These are phyloP conservation scores for Bombus fervidus DNA, from an alignment of 1,140 invertebrate species.

Conservation along the genomic window DNA sequence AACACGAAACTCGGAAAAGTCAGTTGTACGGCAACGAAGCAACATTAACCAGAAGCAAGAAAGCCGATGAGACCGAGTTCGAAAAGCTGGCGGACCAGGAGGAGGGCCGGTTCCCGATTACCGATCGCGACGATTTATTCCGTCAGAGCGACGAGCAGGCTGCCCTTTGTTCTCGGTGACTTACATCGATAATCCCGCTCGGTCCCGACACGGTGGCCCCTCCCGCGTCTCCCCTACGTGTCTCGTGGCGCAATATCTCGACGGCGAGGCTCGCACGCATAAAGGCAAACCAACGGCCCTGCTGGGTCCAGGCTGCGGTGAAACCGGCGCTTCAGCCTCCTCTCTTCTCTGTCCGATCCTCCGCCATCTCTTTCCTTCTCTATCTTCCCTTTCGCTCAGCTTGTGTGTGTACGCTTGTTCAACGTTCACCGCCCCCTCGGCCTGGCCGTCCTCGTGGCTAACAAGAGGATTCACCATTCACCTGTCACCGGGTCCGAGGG, in stretches of 20 bases:
- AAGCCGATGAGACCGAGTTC: background rate
- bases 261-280: conserved; percentile 52
- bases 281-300: conserved; percentile 42
- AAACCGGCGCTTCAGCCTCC: conserved; percentile 43
- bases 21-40: too few species aligned
- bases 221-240: conserved; percentile 4
- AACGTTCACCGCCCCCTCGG: conserved; percentile 23
- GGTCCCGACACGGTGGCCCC: conserved; percentile 52
- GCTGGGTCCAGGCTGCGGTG: conserved; percentile 42
- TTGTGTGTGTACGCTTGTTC: background rate
- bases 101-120: conserved; percentile 27
- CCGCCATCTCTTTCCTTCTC: background rate
- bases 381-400: background rate
- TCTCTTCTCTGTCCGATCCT: background rate
- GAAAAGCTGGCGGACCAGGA: too few species aligned
- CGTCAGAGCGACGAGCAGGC: conserved; percentile 53
- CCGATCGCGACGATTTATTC: conserved; percentile 59
- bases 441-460: conserved; percentile 67
- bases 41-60: background rate
- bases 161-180: conserved; percentile 66
- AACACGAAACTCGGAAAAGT: too few species aligned
- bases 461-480: conserved; percentile 81
- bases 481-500: conserved; percentile 79
- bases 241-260: conserved; percentile 58
- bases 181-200: conserved; percentile 66